A percentile compares a stretch with the other conserved stretches of the same genome.
phyloP scores from a whole-genome alignment of 2,888 invertebrate species.

The Drosophila yooni region DNA sequence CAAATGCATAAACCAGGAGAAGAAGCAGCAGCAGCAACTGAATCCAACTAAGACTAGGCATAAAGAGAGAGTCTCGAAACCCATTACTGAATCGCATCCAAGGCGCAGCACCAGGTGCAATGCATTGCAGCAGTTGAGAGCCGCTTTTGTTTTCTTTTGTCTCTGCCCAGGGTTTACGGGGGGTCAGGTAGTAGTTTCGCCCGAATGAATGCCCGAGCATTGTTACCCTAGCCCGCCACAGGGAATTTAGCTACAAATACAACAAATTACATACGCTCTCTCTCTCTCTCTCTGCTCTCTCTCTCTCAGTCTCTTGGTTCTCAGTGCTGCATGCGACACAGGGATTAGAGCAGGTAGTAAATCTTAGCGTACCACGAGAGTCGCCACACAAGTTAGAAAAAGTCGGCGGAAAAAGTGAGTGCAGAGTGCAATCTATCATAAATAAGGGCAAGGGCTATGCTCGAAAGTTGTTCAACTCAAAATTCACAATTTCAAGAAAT shows the following conservation, averaged over 20 bases:
- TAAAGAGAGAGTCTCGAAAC: constrained; percentile 8
- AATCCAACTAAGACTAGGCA: constrained; percentile 35
- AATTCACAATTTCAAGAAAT: not conserved
- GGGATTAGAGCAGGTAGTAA: constrained; percentile 78
- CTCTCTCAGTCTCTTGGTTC: not conserved
- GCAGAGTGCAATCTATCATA: constrained; percentile 2
- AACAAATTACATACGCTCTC: constrained; percentile 16
- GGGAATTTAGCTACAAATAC: constrained; percentile 44
- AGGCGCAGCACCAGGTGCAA: constrained; percentile 70
- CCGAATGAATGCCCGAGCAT: constrained; percentile 73
- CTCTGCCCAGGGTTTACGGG: constrained; percentile 41
- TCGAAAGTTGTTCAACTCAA: not conserved
- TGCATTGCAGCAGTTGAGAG: constrained; percentile 47
- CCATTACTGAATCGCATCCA: constrained; percentile 26
- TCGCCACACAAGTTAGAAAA: constrained; percentile 48
- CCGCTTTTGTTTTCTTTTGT: constrained; percentile 42
- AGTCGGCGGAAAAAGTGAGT: constrained; percentile 13
- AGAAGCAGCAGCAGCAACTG: not conserved
- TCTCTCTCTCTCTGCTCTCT: not conserved
- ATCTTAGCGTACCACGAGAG: constrained; percentile 62
- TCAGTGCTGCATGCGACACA: constrained; percentile 66
- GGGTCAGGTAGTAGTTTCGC: constrained; percentile 73
- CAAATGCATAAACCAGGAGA: constrained; percentile 69
- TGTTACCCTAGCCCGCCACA: constrained; percentile 51
- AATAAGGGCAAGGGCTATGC: not conserved